Base-by-base conservation (phyloP, 2,888 invertebrate species). In the Byasa hedistus region DNA sequence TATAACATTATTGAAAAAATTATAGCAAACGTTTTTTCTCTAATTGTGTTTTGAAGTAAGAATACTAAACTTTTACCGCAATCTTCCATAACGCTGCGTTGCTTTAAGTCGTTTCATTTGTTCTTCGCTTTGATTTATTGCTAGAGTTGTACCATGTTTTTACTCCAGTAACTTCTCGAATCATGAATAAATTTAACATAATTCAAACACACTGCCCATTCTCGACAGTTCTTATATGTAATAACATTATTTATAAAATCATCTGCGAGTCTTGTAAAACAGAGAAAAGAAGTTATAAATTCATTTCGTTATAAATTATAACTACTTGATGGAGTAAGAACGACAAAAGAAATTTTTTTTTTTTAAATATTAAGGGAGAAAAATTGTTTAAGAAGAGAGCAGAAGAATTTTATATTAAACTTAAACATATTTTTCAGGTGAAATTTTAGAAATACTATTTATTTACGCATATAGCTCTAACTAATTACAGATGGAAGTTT, bases 121-220 rank as follows among this genome's bases (percentile, higher is more conserved):
- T 62, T 62, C 58, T 55, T 57, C 32, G 52, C 52, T 48, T 58
- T 66, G 66, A 66, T 66, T 66, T 66, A 66, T 62, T 57, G 52
- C 24, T 22, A 21, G 61, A 57, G 61, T 61, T 66, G 58, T 62
- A 54, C 54, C 57, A 62, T 66, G 66, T 66, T 66, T 66, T 66
- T 61, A 57, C 61, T 66, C 39, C 61, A 39, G 61, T 39, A 66
- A 66, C 66, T 66, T 66, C 44, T 57, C 55, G 48, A 62, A n/a
- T 58, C 54, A 62, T 66, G 62, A 66, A 66, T 61, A 66, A 61
- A 58, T 62, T 66, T 62, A 44, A 61, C 57, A 61, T 61, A 57
- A 57, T 32, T 58, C 52, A 61, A n/a, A 61, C 66, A 57, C 61
- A 52, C 44, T 57, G 54, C 22, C 12, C 51, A 51, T n/a, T 58